phyloP scores from a whole-genome alignment of 2,797 vertebrate species.

The Scyliorhinus canicula region DNA sequence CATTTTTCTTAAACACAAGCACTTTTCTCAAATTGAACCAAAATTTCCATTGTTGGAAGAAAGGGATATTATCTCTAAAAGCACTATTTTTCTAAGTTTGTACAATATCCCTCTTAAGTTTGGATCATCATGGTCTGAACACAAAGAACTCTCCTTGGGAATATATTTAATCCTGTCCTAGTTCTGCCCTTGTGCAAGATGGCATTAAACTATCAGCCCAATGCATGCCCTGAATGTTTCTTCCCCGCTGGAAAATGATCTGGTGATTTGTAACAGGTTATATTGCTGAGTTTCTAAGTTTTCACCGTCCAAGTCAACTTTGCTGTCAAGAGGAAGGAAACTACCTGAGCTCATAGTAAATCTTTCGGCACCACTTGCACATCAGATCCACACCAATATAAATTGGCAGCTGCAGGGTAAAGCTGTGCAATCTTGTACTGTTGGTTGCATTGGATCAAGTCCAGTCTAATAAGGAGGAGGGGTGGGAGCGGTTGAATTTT shows the following conservation, averaged over 20 bases:
- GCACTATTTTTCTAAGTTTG: neutral
- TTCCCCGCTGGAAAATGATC: neutral
- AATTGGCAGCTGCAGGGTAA: slow-evolving; percentile 7
- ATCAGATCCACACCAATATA: neutral
- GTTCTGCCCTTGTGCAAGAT: slow-evolving; percentile 6
- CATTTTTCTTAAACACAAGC: neutral
- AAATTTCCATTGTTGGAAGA: slow-evolving; percentile 11
- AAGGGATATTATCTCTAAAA: slow-evolving; percentile 19
- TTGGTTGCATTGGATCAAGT: neutral
- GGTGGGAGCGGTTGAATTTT: neutral
- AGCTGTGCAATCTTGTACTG: neutral
- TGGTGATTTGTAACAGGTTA: neutral
- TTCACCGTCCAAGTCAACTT: neutral
- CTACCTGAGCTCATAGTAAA: slow-evolving; percentile 28
- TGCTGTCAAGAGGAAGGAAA: neutral
- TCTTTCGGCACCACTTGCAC: neutral
- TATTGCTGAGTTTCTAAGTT: slow-evolving; percentile 13
- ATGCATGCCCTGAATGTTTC: slow-evolving; percentile 5
- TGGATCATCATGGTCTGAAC: slow-evolving; percentile 23
- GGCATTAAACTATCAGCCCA: slow-evolving; percentile 14
- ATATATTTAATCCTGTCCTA: neutral
- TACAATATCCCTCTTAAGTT: neutral
- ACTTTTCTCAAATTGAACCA: neutral
- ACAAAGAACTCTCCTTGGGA: slow-evolving; percentile 22
- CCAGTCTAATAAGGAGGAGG: neutral